These are phyloP conservation scores for Bombus haemorrhoidalis DNA, from an alignment of 1,140 invertebrate species.

Conservation along the genomic window DNA sequence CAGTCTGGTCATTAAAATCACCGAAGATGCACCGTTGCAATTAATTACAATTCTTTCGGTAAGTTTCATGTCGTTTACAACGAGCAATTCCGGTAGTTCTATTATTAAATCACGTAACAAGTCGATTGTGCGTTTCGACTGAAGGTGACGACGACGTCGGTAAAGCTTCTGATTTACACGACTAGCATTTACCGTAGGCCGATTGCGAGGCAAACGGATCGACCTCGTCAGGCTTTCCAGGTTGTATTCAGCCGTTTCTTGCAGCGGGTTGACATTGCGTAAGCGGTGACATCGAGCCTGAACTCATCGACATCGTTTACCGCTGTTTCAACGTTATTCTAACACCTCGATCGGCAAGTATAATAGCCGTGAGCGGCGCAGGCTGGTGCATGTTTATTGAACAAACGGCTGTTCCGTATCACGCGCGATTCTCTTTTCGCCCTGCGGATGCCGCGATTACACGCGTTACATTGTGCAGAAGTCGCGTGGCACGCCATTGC, in stretches of 20 bases:
- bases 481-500: conserved; percentile 9
- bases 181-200: not conserved
- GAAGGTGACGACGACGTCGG: conserved; percentile 1
- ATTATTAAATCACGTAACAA: conserved; percentile 21
- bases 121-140: not conserved
- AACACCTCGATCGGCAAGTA: conserved; percentile 44
- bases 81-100: too few species aligned
- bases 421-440: conserved; percentile 32
- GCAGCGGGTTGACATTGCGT: conserved; percentile 39
- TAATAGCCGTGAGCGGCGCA: conserved; percentile 47
- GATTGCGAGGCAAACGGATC: conserved; percentile 27
- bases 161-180: conserved; percentile 32
- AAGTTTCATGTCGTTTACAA: too few species aligned
- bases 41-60: too few species aligned
- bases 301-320: conserved; percentile 43
- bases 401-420: conserved; percentile 51
- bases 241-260: conserved; percentile 25
- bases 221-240: conserved; percentile 26
- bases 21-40: too few species aligned
- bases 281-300: conserved; percentile 13
- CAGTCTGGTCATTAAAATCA: too few species aligned
- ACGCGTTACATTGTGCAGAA: conserved; percentile 41
- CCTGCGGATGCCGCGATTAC: conserved; percentile 4
- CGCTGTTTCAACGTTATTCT: conserved; percentile 30
- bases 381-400: conserved; percentile 46